Conservation (phyloP, 2,113 vertebrate genomes). For the Gila orcuttii region DNA sequence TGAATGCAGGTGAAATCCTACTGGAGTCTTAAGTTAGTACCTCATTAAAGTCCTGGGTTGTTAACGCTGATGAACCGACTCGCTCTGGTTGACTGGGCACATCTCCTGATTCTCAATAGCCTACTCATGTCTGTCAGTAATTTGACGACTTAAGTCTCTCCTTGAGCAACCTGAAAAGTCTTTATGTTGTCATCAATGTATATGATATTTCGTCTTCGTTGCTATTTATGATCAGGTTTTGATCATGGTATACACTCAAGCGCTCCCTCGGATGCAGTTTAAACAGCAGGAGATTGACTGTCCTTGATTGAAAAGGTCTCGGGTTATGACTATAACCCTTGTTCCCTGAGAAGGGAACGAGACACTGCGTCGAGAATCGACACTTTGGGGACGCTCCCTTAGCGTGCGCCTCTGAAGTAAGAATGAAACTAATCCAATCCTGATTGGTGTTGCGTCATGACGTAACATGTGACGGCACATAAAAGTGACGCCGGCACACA, state of each 20-base stretch:
- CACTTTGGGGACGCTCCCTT: too few species aligned
- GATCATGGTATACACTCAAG: conserved; percentile 25
- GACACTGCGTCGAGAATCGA: too few species aligned
- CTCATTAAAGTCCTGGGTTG: neutral
- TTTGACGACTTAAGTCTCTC: neutral
- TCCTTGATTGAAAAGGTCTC: neutral
- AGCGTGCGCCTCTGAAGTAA: too few species aligned
- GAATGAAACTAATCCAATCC: too few species aligned
- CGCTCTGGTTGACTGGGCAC: neutral
- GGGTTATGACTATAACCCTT: too few species aligned
- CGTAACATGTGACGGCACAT: too few species aligned
- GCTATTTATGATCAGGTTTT: conserved; percentile 38
- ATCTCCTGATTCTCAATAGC: neutral
- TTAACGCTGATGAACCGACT: neutral
- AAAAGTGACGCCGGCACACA: too few species aligned
- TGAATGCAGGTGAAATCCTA: neutral
- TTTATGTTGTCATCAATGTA: neutral
- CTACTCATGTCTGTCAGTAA: neutral
- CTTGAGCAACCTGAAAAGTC: neutral
- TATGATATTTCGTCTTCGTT: conserved; percentile 4
- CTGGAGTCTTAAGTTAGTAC: neutral
- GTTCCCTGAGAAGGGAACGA: too few species aligned
- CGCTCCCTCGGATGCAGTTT: neutral
- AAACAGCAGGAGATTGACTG: conserved; percentile 2
- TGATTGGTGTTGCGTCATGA: too few species aligned